Base-by-base conservation (phyloP, 2,888 invertebrate species). In the Frankliniella fusca region DNA sequence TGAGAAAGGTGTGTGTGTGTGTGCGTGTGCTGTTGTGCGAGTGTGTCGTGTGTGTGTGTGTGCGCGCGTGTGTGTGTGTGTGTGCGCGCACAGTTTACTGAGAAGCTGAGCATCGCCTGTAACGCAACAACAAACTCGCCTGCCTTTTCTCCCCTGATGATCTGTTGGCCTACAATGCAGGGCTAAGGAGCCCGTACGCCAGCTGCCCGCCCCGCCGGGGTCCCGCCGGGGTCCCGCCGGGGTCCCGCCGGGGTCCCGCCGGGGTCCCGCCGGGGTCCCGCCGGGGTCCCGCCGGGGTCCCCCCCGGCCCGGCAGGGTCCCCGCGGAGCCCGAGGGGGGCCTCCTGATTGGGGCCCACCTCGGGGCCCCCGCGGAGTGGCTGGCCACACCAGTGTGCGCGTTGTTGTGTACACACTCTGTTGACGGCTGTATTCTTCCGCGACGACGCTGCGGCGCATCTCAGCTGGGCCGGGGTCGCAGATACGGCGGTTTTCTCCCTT, bases 161-260 rank as follows among this genome's bases (percentile, higher is more conserved):
- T 70, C 23, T 70, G 70, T 70, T 70, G 70, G 23, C 23, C 70
- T 23, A 76, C 70, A 76, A 76, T 76, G 70, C 61, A 38, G 61
- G n/a, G 61, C 61, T 61, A 61, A 61, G n/a, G 15, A n/a, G 61
- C 20, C 15, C 61, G n/a, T 61, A 15, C 61, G 70, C 70, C 70
- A 76, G 23, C 70, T 76, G 70, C 70, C 3, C 15, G 61, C 7
- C 20, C 61, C n/a, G 61, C 12, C 61, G 15, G 15, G 54, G 54
- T 12, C 15, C 15, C 15, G 54, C 12, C 61, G 61, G 61, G 61
- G 61, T n/a, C 61, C 61, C 61, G 18, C 18, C 61, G 61, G 61
- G 18, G 61, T 18, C 18, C 54, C 5, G 20, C 61, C 18, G 61
- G 61, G 61, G 5, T 18, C 61, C 61, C 61, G 61, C 61, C 18